Evolutionary conservation across 2,888 invertebrate genomes (phyloP).

Genomic region (Lymantria monacha): DNA sequence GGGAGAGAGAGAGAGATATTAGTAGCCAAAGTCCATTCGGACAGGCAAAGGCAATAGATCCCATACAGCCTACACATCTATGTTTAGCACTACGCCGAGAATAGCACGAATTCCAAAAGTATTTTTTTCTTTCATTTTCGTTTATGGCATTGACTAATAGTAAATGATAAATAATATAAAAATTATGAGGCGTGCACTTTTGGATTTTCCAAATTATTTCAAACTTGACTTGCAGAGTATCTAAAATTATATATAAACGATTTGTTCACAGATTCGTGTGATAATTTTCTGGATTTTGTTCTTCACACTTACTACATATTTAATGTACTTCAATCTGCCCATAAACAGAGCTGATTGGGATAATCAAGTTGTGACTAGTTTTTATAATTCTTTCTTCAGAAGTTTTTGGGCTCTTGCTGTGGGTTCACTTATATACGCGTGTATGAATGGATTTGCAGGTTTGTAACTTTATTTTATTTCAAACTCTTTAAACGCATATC

Average conservation of each 20-base stretch:
- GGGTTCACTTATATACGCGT: constrained; percentile 61
- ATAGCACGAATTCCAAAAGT: too few species aligned
- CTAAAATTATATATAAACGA: neutral
- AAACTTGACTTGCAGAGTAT: too few species aligned
- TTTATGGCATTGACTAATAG: too few species aligned
- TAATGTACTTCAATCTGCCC: constrained; percentile 33
- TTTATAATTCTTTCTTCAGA: constrained; percentile 51
- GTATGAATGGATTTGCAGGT: constrained; percentile 66
- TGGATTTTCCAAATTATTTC: too few species aligned
- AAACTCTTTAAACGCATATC: neutral
- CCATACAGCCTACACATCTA: too few species aligned
- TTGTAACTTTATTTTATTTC: neutral
- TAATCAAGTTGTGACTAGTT: constrained; percentile 33
- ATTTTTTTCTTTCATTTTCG: too few species aligned
- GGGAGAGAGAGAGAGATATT: too few species aligned
- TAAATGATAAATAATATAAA: too few species aligned
- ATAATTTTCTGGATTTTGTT: constrained; percentile 27
- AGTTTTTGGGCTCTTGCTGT: constrained; percentile 58
- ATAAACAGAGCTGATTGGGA: constrained; percentile 34
- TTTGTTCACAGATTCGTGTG: neutral
- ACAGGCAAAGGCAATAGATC: too few species aligned
- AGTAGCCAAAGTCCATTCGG: too few species aligned
- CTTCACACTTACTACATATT: constrained; percentile 18
- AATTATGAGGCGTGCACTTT: too few species aligned
- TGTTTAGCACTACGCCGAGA: too few species aligned